phyloP scores from a whole-genome alignment of 2,888 invertebrate species.

The Odontomyia ornata region DNA sequence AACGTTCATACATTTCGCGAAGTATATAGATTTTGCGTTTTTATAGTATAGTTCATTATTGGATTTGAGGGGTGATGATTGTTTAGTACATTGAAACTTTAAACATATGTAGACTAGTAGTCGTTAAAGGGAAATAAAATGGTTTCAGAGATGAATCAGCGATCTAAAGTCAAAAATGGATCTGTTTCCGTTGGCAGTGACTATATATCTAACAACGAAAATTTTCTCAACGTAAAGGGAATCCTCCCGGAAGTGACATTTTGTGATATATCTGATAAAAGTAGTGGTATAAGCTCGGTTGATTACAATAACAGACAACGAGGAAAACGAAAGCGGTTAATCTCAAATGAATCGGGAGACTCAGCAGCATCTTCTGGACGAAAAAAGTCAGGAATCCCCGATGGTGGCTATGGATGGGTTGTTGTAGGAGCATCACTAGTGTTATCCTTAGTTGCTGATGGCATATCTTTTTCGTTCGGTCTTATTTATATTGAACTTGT shows the following conservation, averaged over 20 bases:
- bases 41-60: no score
- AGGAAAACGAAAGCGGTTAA: conserved; percentile 59
- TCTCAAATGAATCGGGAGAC: conserved; percentile 61
- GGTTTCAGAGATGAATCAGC: conserved; percentile 1
- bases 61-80: no score
- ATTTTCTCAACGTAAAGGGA: conserved; percentile 51
- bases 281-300: conserved; percentile 54
- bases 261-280: conserved; percentile 59
- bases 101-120: no score
- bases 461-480: conserved; percentile 93
- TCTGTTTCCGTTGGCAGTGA: conserved; percentile 46
- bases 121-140: not conserved
- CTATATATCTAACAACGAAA: conserved; percentile 57
- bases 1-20: no score
- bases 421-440: conserved; percentile 86
- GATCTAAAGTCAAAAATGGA: conserved; percentile 53
- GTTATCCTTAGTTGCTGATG: conserved; percentile 90
- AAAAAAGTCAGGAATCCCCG: conserved; percentile 62
- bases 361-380: conserved; percentile 62
- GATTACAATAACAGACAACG: no score
- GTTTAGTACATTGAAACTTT: no score
- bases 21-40: no score
- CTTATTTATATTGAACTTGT: conserved; percentile 85
- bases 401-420: conserved; percentile 64
- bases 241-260: conserved; percentile 63